Conservation (phyloP, 35 echinoderm and acorn worm genomes). For the Chiridota heheva region DNA sequence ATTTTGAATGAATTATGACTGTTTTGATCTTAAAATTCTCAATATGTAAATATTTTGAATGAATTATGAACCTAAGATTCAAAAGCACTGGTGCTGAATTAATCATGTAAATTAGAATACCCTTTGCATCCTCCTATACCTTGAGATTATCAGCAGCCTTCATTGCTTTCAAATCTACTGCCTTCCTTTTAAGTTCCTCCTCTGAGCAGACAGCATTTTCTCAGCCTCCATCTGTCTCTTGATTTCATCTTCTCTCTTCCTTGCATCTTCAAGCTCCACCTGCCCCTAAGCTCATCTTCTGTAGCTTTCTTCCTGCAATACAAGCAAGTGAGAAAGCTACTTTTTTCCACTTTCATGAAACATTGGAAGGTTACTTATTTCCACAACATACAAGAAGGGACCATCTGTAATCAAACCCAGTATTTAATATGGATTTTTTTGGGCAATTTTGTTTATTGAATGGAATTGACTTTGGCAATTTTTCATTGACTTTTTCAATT, state of each 20-base stretch:
- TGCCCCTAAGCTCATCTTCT: constrained; percentile 17
- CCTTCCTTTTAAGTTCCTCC: constrained; percentile 21
- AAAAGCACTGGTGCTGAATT: not conserved
- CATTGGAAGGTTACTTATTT: not conserved
- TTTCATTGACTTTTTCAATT: too few species aligned
- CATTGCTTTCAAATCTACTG: constrained; percentile 19
- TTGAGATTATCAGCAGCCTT: constrained; percentile 61
- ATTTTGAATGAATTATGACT: not conserved
- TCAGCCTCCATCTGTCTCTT: constrained; percentile 60
- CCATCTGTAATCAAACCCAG: not conserved
- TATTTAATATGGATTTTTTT: not conserved
- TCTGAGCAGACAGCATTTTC: constrained; percentile 48
- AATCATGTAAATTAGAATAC: not conserved
- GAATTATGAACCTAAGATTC: not conserved
- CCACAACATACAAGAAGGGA: not conserved
- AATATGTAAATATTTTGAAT: not conserved
- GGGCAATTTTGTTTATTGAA: too few species aligned
- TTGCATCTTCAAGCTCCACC: constrained; percentile 10
- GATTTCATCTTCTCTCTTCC: constrained; percentile 38
- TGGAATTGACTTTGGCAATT: too few species aligned
- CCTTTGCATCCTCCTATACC: constrained; percentile 16
- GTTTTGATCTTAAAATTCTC: not conserved
- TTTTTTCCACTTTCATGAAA: not conserved
- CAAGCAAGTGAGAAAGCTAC: not conserved
- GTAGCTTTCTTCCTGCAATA: constrained; percentile 21